phyloP scores from a whole-genome alignment of 2,113 vertebrate genomes.

The Euleptes europaea region DNA sequence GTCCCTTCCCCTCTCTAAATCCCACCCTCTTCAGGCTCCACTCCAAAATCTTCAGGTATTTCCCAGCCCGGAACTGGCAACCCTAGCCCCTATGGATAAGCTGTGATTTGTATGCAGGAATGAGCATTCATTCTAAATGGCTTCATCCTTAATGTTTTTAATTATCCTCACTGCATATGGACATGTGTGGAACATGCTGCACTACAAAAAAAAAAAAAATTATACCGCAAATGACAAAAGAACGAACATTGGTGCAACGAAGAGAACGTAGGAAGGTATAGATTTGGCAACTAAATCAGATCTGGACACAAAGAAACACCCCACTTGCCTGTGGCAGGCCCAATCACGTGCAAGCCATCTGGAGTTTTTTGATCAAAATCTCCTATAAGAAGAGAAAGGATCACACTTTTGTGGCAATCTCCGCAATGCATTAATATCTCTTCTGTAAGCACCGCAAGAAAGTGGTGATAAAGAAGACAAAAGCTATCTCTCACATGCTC shows the following conservation, averaged over 20 bases:
- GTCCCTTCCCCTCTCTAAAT: no score
- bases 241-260: conserved; percentile 44
- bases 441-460: conserved; percentile 57
- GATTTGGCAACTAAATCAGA: conserved; percentile 51
- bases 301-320: conserved; percentile 59
- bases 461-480: conserved; percentile 60
- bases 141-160: conserved; percentile 44
- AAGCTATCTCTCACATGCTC: conserved; percentile 59
- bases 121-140: neutral
- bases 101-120: conserved; percentile 16
- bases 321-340: conserved; percentile 62
- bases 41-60: no score
- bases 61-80: no score
- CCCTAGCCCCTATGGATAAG: no score
- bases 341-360: conserved; percentile 62
- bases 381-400: conserved; percentile 42
- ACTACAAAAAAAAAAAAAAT: conserved; percentile 5
- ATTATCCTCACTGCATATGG: conserved; percentile 37
- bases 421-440: conserved; percentile 63
- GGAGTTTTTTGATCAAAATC: conserved; percentile 48
- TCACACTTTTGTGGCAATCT: conserved; percentile 52
- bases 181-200: conserved; percentile 31
- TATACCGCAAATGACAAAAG: neutral
- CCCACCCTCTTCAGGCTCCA: no score
- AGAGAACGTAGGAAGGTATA: conserved; percentile 63